A percentile compares a stretch with the other conserved stretches of the same genome.
Evolutionary conservation across 2,797 vertebrate genomes (phyloP).

Genomic region (Poecilia wingei): DNA sequence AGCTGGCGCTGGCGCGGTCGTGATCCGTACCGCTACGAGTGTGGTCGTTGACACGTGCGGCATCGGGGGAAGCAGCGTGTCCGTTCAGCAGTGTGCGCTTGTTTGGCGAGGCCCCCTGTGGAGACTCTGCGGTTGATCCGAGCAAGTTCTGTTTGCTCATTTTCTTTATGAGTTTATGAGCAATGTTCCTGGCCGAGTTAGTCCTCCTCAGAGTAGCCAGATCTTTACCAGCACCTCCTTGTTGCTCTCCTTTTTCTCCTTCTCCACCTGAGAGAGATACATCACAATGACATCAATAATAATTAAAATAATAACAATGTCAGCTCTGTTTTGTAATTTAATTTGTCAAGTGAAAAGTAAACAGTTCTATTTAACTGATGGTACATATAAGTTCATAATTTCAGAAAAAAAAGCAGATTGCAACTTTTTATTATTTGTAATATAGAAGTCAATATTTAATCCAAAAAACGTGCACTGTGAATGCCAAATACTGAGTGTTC

Average conservation of each 20-base stretch:
- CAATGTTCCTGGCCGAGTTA: conserved; percentile 80
- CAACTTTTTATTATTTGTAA: not conserved
- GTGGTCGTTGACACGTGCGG: conserved; percentile 27
- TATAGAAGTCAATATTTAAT: not conserved
- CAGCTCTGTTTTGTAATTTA: not conserved
- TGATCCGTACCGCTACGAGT: conserved; percentile 53
- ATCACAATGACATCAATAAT: not conserved
- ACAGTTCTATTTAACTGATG: not conserved
- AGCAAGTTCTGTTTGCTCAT: conserved; percentile 88
- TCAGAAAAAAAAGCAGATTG: not conserved
- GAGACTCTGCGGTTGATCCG: not conserved
- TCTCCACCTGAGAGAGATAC: conserved; percentile 24
- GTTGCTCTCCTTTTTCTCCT: conserved; percentile 29
- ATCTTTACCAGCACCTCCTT: not conserved
- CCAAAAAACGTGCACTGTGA: too few species aligned
- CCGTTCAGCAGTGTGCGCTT: conserved; percentile 45
- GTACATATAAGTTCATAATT: not conserved
- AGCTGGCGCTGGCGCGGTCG: not conserved
- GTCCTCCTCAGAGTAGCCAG: conserved; percentile 76
- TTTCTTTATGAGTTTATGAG: conserved; percentile 86
- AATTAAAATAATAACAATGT: fast-evolving
- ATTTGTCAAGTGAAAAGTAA: not conserved
- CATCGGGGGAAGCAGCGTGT: conserved; percentile 30
- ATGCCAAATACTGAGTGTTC: not conserved
- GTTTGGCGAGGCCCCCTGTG: not conserved